Evolutionary conservation across 2,888 invertebrate genomes (phyloP), one percentile per base, ranked within the genome.

Genomic region (Eilema griseolum): DNA sequence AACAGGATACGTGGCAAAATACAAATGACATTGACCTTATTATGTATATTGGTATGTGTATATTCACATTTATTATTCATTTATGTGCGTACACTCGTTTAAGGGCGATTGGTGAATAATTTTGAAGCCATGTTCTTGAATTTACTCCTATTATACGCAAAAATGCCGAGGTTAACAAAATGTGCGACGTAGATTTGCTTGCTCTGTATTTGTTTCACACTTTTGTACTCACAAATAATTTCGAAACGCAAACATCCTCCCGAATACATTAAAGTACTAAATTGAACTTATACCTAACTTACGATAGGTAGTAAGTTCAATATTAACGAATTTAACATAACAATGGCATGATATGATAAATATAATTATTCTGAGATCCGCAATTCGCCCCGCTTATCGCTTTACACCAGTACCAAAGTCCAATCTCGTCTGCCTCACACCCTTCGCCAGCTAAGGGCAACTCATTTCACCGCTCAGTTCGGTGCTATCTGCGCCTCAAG

Each of bases 381-480:
- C 14, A 12, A n/a, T 7, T n/a, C 52, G 66, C 67, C 26, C 67
- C 80, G 78, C 83, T 70, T 20, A 57, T 28, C 41, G 75, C 70
- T 82, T 71, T 10, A 83, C 0, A 65, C 81, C 82, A 85, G 76
- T 16, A 79, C 89, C 86, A 72, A 26, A 74, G 71, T 69, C 79
- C 85, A 89, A 91, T 90, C 92, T 89, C 88, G 89, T 89, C 87
- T 92, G 89, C 92, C 94, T 93, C 94, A 93, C 93, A 94, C 94
- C 94, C 94, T n/a, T 93, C 88, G 86, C 90, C 85, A 88, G 88
- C 90, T 91, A 92, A 94, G 94, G 94, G 94, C 94, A 94, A 93
- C 94, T 94, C 94, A 94, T 94, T 94, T 94, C 89, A 87, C 90
- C 90, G 91, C 90, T 91, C 91, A 89, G 90, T 91, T 92, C 84